Evolutionary conservation across 2,113 vertebrate species (phyloP).

Genomic region (Bombycilla garrulus): DNA sequence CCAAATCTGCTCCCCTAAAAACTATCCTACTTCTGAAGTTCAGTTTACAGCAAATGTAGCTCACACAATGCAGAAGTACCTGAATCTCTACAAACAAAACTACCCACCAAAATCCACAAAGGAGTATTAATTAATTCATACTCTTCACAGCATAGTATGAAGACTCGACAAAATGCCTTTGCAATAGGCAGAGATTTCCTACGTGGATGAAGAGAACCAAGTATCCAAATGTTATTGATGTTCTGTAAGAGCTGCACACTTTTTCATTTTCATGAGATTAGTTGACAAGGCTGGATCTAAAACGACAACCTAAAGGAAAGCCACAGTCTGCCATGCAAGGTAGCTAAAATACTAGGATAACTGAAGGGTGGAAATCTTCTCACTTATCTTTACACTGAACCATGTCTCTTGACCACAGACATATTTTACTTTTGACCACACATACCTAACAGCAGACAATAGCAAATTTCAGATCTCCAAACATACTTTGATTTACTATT

Average conservation of each 20-base stretch:
- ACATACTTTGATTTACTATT: background rate
- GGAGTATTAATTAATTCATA: background rate
- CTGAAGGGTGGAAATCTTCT: background rate
- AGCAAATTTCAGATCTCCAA: background rate
- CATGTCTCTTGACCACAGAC: background rate
- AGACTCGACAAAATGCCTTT: background rate
- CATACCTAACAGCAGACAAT: background rate
- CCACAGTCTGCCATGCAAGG: background rate
- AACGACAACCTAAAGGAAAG: background rate
- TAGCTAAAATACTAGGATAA: background rate
- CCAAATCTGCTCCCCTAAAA: background rate
- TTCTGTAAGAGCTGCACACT: background rate
- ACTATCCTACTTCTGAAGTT: background rate
- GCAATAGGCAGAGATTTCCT: background rate
- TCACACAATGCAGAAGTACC: background rate
- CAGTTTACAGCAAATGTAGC: background rate
- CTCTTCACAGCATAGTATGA: rapidly evolving
- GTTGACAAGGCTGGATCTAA: background rate
- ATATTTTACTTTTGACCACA: background rate
- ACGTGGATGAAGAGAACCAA: background rate
- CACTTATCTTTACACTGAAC: background rate
- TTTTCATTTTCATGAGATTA: background rate
- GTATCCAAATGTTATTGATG: background rate
- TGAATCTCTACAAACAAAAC: background rate
- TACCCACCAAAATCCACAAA: background rate